Conservation (phyloP, 37 sponge, comb jelly and placozoan species). For the Cliona cf. orientalis region DNA sequence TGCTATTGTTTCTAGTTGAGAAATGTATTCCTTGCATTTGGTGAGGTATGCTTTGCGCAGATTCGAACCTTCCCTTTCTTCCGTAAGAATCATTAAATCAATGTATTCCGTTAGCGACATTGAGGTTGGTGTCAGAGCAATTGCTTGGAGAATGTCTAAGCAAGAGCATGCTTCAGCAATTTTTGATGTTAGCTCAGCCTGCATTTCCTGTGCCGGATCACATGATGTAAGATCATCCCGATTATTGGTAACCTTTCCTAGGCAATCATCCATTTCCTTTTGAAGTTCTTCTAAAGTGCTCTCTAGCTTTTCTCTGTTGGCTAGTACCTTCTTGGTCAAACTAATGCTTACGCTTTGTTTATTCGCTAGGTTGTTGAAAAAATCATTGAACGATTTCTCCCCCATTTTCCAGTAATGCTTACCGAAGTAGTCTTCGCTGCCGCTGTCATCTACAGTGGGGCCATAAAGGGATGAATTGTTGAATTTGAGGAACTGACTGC, state of each 20-base stretch:
- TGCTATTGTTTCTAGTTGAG: too few species aligned
- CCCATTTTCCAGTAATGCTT: slow-evolving; percentile 85
- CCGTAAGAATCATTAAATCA: slow-evolving; percentile 77
- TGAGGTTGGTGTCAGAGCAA: slow-evolving; percentile 77
- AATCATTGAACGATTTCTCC: slow-evolving; percentile 34
- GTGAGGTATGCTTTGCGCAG: too few species aligned
- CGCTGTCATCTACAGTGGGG: neutral
- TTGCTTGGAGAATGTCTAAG: slow-evolving; percentile 52
- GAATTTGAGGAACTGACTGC: slow-evolving; percentile 50
- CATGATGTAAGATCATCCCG: too few species aligned
- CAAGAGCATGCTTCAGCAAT: slow-evolving; percentile 19
- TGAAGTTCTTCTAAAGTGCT: slow-evolving; percentile 16
- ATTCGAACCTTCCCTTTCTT: slow-evolving; percentile 55
- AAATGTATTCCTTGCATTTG: too few species aligned
- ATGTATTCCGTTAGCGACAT: slow-evolving; percentile 76
- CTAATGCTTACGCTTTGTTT: slow-evolving; percentile 33
- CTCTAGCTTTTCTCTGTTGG: slow-evolving; percentile 61
- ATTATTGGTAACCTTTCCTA: too few species aligned
- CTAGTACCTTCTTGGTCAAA: slow-evolving; percentile 65
- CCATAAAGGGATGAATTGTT: slow-evolving; percentile 75
- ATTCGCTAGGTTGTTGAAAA: slow-evolving; percentile 45
- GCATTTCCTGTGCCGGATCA: too few species aligned
- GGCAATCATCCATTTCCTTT: slow-evolving; percentile 10
- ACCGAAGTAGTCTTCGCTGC: slow-evolving; percentile 38
- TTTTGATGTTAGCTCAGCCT: too few species aligned